Evolutionary conservation across 2,888 invertebrate genomes (phyloP), one percentile per base, ranked within the genome.

Genomic region (Drosophila crucigera): DNA sequence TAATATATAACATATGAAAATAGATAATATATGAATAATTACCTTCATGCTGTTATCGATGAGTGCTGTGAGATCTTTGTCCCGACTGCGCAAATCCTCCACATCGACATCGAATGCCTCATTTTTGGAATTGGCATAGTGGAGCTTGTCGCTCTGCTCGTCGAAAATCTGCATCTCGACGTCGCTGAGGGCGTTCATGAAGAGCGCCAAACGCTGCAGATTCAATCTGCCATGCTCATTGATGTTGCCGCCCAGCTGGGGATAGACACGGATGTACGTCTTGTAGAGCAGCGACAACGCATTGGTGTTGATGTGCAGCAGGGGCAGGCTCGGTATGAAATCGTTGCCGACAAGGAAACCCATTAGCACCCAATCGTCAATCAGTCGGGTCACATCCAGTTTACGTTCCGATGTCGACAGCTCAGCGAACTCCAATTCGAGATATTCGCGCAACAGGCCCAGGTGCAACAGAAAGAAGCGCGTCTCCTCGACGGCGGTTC

Each of bases 321-420:
- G 96, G 4, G 99, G 99, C 78, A 99, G 94, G 94, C 99, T 96
- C 0, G 99, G 99, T 88, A 99, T 97, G 93, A 99, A 99, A 94
- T 99, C 99, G 92, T 99, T 99, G 76, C 99, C 99, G 16, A 99
- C 97, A 31, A 99, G 94, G 93, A 99, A 99, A 1, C 98, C 98
- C 98, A 99, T 98, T 25, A 99, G 93, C 35, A 99, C 97, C 99
- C 99, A 99, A 93, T 99, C 99, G 92, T 99, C 99, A 33, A 99
- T 98, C 63, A 99, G 95, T 78, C 96, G 96, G 91, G 99, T 98
- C 83, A 99, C 94, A 92, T 98, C 96, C 93, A 99, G 98, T 0
- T 95, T 94, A 10, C 97, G 91, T 22, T 94, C 94, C 0, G 76
- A 52, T 10, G 95, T 94, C 90, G 96, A 96, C n/a, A 97, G 92